A percentile compares a stretch with the other conserved stretches of the same genome.
These are phyloP conservation scores for Lordiphosa fenestrarum DNA, from an alignment of 2,888 invertebrate genomes.

Conservation along the genomic window DNA sequence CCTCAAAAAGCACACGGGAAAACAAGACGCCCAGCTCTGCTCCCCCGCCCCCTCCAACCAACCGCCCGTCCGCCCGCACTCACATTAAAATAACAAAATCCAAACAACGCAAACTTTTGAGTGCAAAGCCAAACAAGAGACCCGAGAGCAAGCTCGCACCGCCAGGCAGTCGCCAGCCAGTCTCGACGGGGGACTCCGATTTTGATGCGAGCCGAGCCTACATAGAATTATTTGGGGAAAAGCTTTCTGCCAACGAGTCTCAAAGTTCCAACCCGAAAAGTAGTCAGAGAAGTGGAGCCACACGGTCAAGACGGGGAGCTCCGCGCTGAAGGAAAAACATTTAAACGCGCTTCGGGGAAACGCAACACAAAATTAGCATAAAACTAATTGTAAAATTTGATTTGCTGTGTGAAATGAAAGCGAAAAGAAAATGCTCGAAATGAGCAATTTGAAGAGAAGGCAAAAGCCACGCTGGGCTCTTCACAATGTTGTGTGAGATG, in stretches of 20 bases:
- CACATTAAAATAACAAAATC: constrained; percentile 69
- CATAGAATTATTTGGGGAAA: constrained; percentile 53
- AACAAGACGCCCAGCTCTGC: constrained; percentile 14
- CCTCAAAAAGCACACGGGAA: constrained; percentile 58
- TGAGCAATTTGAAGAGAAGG: constrained; percentile 26
- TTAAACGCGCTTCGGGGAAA: constrained; percentile 38
- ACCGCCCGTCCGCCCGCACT: constrained; percentile 21
- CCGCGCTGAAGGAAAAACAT: constrained; percentile 45
- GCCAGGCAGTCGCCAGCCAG: constrained; percentile 55
- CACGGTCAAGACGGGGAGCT: constrained; percentile 74
- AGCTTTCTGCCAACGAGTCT: constrained; percentile 53
- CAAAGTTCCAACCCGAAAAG: constrained; percentile 50
- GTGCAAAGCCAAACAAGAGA: constrained; percentile 43
- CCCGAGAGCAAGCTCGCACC: constrained; percentile 22
- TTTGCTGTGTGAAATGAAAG: constrained; percentile 4
- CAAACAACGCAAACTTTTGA: constrained; percentile 72
- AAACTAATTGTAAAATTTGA: constrained; percentile 20
- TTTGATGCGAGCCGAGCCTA: constrained; percentile 22
- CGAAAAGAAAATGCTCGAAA: constrained; percentile 18
- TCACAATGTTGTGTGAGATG: constrained; percentile 14
- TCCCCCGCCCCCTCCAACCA: not conserved
- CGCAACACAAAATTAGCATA: constrained; percentile 23
- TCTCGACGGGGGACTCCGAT: constrained; percentile 16
- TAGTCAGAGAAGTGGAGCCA: constrained; percentile 78
- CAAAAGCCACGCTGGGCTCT: constrained; percentile 1